Conservation (phyloP, 1,140 invertebrate genomes). For the Caligus rogercresseyi region DNA sequence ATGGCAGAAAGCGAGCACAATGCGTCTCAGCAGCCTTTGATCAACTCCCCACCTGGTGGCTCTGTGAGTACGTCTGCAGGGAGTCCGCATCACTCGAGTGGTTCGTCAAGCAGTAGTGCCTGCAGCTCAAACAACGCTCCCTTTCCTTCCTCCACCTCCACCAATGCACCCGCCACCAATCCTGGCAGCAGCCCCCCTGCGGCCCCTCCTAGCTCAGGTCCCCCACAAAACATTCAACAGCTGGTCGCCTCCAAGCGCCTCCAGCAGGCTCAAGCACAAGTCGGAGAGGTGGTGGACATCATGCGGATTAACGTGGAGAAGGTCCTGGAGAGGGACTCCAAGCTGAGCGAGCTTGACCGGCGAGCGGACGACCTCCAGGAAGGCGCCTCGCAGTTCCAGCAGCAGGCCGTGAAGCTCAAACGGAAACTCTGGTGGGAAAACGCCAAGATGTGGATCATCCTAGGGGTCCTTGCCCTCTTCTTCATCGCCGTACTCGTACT, state of each 20-base stretch:
- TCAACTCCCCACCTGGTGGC: not conserved
- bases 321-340: slow-evolving; percentile 24
- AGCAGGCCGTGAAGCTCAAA: slow-evolving; percentile 23
- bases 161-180: not conserved
- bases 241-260: slow-evolving; percentile 21
- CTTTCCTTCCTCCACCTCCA: not conserved
- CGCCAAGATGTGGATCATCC: slow-evolving; percentile 26
- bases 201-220: not conserved
- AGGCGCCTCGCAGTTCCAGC: slow-evolving; percentile 23
- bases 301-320: slow-evolving; percentile 24
- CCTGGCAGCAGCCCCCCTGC: not conserved
- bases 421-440: slow-evolving; percentile 28
- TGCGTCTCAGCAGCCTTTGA: not conserved
- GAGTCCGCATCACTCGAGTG: not conserved
- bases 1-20: not conserved
- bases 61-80: too few species aligned
- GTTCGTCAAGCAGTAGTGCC: not conserved
- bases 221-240: slow-evolving; percentile 21
- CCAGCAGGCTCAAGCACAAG: slow-evolving; percentile 22
- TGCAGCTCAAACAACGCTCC: not conserved
- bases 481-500: slow-evolving; percentile 25
- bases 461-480: slow-evolving; percentile 24
- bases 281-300: slow-evolving; percentile 24
- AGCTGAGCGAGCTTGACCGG: slow-evolving; percentile 22
- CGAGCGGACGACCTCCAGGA: slow-evolving; percentile 23